Conservation (phyloP, 2,113 vertebrate species). For the Cynoglossus semilaevis region DNA sequence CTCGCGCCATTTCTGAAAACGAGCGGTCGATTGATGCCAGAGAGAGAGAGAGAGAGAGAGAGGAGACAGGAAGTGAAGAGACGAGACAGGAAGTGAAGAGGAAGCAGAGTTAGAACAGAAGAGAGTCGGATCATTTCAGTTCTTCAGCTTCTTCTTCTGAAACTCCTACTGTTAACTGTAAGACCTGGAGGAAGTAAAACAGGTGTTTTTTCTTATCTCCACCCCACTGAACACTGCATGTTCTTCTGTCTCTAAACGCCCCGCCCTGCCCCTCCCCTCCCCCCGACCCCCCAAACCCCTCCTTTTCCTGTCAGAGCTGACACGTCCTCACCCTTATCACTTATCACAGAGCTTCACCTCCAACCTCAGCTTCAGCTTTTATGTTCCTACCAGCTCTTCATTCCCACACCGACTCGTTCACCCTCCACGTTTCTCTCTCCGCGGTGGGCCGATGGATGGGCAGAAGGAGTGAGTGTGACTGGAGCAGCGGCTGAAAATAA, state of each 20-base stretch:
- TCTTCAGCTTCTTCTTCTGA: constrained; percentile 27
- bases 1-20: constrained; percentile 7
- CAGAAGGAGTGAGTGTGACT: constrained; percentile 18
- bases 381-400: constrained; percentile 8
- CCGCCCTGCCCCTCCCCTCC: too few relatives aligned
- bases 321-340: constrained; percentile 2
- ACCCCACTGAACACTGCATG: constrained; percentile 8
- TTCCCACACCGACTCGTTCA: constrained; percentile 22
- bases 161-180: constrained; percentile 46
- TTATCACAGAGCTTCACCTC: constrained; percentile 12
- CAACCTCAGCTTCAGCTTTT: constrained; percentile 7
- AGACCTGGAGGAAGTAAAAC: constrained; percentile 27
- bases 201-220: constrained; percentile 21
- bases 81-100: constrained; percentile 17
- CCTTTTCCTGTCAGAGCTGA: too few relatives aligned
- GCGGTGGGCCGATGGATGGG: constrained; percentile 42
- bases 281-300: too few relatives aligned
- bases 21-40: neutral
- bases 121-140: constrained; percentile 11
- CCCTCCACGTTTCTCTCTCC: constrained; percentile 21
- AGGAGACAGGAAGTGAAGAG: constrained; percentile 11
- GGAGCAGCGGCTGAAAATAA: constrained; percentile 23
- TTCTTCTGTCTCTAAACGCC: neutral
- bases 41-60: neutral
- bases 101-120: constrained; percentile 24